A percentile compares a stretch with the other conserved stretches of the same genome.
Evolutionary conservation across 2,888 invertebrate genomes (phyloP).

Genomic region (Slavum lentiscoides): DNA sequence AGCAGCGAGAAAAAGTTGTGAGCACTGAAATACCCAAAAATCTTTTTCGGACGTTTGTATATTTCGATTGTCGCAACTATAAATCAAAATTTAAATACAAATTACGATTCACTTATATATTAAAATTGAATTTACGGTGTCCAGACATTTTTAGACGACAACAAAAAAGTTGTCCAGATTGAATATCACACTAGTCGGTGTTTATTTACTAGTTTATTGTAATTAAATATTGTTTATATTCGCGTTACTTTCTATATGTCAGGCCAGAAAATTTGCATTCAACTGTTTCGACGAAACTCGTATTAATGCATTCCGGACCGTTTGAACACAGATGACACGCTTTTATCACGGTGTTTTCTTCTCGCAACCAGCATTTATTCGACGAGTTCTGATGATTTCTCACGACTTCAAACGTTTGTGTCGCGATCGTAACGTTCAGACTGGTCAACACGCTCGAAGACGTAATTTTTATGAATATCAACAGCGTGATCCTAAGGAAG

Average conservation of each 20-base stretch:
- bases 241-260: conserved; percentile 71
- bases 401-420: not conserved
- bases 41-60: conserved; percentile 17
- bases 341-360: conserved; percentile 71
- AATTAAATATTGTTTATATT: not conserved
- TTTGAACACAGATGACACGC: conserved; percentile 86
- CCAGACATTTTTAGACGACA: too few species aligned
- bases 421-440: conserved; percentile 1
- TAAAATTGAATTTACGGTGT: too few species aligned
- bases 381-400: conserved; percentile 33
- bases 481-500: conserved; percentile 21
- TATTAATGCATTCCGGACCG: conserved; percentile 77
- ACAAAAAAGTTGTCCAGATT: not conserved
- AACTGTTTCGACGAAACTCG: conserved; percentile 80
- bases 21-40: conserved; percentile 39
- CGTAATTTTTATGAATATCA: conserved; percentile 44
- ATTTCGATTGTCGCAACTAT: conserved; percentile 3
- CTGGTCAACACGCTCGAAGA: conserved; percentile 26
- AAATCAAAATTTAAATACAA: conserved; percentile 7
- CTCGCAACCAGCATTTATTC: conserved; percentile 69
- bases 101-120: not conserved
- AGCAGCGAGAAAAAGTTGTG: conserved; percentile 41
- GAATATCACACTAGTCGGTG: not conserved
- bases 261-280: conserved; percentile 76
- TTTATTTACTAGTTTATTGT: not conserved